These are phyloP conservation scores for Emydocephalus ijimae DNA, from an alignment of 2,113 vertebrate genomes.

Conservation along the genomic window DNA sequence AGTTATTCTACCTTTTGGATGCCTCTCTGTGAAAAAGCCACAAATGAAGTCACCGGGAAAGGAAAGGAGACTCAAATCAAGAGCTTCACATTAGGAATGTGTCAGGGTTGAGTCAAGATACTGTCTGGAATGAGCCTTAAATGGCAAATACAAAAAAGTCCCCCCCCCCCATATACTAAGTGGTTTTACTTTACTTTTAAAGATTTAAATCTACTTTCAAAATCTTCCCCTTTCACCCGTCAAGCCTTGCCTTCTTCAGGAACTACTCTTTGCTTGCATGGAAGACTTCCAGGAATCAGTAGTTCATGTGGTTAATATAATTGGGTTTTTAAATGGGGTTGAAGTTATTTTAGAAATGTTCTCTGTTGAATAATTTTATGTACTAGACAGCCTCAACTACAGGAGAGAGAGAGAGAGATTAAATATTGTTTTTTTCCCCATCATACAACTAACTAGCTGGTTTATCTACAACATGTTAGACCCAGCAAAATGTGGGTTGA, in stretches of 20 bases:
- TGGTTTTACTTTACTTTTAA: neutral
- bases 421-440: neutral
- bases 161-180: neutral
- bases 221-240: neutral
- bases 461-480: neutral
- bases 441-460: neutral
- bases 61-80: neutral
- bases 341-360: neutral
- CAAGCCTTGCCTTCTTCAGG: neutral
- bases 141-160: neutral
- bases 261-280: neutral
- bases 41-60: neutral
- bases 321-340: neutral
- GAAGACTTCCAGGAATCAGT: neutral
- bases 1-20: neutral
- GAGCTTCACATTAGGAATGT: neutral
- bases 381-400: neutral
- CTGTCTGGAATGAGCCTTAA: neutral
- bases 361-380: neutral
- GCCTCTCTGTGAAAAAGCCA: neutral
- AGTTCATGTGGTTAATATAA: neutral
- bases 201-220: neutral
- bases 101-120: neutral
- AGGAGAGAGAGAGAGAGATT: neutral
- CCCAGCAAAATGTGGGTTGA: neutral